These are phyloP conservation scores for Mustela nigripes DNA, from an alignment of 2,113 vertebrate genomes.

Conservation along the genomic window DNA sequence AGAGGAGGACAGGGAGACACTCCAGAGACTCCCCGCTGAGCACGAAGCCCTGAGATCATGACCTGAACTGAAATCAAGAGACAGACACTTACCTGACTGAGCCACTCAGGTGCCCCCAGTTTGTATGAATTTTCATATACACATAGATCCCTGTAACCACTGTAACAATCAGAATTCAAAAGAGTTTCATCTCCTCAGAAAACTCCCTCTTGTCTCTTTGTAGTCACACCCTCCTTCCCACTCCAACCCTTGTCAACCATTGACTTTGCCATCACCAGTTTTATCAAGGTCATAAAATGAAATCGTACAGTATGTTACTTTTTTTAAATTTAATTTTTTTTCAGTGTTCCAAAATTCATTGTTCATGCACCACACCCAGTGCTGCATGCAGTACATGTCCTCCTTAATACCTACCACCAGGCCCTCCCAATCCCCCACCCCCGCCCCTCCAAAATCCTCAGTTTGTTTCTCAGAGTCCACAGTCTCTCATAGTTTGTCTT, in stretches of 20 bases:
- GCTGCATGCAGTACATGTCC: no score
- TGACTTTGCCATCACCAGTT: neutral
- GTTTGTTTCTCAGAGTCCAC: no score
- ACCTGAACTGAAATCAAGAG: neutral
- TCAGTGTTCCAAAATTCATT: no score
- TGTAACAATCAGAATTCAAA: neutral
- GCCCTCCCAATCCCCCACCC: no score
- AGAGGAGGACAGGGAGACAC: neutral
- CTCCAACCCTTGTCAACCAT: neutral
- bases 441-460: no score
- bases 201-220: neutral
- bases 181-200: slow-evolving; percentile 6
- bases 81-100: neutral
- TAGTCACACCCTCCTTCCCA: neutral
- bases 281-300: slow-evolving; percentile 37
- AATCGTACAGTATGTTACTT: neutral
- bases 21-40: neutral
- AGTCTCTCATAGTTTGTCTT: no score
- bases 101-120: neutral
- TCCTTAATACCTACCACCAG: no score
- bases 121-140: neutral
- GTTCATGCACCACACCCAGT: no score
- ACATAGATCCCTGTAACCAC: neutral
- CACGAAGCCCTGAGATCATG: neutral
- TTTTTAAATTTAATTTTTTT: neutral